Percentiles rank a stretch among this genome's conserved stretches.
phyloP scores from a whole-genome alignment of 2,888 invertebrate genomes.

The Rugalucina vietnamica region DNA sequence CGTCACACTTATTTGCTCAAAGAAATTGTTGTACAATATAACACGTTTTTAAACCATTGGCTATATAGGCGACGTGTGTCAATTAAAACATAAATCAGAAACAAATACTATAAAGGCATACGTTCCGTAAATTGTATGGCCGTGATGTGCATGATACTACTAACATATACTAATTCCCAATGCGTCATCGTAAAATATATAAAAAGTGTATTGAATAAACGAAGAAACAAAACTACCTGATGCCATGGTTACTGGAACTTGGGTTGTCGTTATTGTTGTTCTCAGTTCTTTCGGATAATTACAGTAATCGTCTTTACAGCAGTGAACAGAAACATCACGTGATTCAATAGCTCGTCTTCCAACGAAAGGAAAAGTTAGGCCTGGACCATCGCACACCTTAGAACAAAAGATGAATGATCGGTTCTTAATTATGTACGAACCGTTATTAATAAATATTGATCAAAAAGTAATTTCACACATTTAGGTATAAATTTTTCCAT shows the following conservation, averaged over 20 bases:
- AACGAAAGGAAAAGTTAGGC: conserved; percentile 42
- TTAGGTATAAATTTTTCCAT: too few relatives aligned
- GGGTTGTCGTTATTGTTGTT: background rate
- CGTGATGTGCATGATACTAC: background rate
- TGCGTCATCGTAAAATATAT: background rate
- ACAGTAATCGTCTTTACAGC: conserved; percentile 48
- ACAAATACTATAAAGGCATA: background rate
- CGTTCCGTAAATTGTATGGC: background rate
- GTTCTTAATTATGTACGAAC: too few relatives aligned
- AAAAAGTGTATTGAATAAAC: too few relatives aligned
- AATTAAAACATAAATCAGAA: background rate
- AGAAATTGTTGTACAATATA: too few relatives aligned
- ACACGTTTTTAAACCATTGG: background rate
- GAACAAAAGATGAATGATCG: too few relatives aligned
- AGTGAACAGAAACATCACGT: conserved; percentile 50
- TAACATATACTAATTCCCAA: background rate
- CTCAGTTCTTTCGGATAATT: conserved; percentile 38
- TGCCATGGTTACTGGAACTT: background rate
- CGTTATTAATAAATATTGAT: too few relatives aligned
- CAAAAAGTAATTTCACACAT: too few relatives aligned
- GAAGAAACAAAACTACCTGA: background rate
- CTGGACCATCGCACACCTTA: conserved; percentile 54
- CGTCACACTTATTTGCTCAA: too few relatives aligned
- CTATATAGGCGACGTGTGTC: background rate
- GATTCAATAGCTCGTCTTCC: conserved; percentile 39